Percentiles rank a stretch among this genome's conserved stretches.
Conservation (phyloP, 2,113 vertebrate genomes). For the Zosterops pallidus region DNA sequence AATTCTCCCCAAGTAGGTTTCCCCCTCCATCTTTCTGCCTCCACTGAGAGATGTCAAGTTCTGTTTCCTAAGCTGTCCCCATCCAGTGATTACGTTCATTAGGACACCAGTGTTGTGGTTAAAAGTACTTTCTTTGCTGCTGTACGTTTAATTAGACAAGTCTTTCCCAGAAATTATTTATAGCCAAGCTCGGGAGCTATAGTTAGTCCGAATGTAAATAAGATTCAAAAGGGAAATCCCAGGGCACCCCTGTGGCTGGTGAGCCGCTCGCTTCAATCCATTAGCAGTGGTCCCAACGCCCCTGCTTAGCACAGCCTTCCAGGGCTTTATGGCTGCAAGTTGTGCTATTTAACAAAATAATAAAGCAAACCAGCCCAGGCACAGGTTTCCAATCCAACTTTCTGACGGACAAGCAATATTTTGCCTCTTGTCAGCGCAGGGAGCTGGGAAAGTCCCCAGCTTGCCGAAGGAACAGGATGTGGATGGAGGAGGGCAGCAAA, state of each 20-base stretch:
- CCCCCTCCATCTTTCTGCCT: conserved; percentile 65
- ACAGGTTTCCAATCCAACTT: conserved; percentile 24
- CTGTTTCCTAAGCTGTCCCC: conserved; percentile 79
- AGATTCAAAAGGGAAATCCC: conserved; percentile 77
- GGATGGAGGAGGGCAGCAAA: background rate
- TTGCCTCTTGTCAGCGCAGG: background rate
- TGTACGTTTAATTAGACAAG: conserved; percentile 82
- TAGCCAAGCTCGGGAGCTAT: conserved; percentile 75
- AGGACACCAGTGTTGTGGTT: conserved; percentile 79
- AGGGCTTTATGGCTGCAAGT: conserved; percentile 23
- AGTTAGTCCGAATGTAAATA: conserved; percentile 82
- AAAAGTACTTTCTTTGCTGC: conserved; percentile 75
- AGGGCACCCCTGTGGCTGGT: conserved; percentile 52
- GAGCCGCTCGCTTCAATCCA: conserved; percentile 51
- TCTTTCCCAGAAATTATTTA: conserved; percentile 84
- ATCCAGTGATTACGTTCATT: conserved; percentile 80
- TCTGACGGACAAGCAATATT: background rate
- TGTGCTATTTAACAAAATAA: conserved; percentile 38
- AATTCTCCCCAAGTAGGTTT: conserved; percentile 67
- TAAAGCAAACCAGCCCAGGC: background rate
- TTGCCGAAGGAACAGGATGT: background rate
- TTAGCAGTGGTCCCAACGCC: conserved; percentile 21
- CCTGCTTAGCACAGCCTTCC: conserved; percentile 22
- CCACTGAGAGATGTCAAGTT: conserved; percentile 66
- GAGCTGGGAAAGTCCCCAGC: background rate